Percentiles rank a stretch among this genome's conserved stretches.
These are phyloP conservation scores for Popillia japonica DNA, from an alignment of 1,140 invertebrate genomes.

Conservation along the genomic window DNA sequence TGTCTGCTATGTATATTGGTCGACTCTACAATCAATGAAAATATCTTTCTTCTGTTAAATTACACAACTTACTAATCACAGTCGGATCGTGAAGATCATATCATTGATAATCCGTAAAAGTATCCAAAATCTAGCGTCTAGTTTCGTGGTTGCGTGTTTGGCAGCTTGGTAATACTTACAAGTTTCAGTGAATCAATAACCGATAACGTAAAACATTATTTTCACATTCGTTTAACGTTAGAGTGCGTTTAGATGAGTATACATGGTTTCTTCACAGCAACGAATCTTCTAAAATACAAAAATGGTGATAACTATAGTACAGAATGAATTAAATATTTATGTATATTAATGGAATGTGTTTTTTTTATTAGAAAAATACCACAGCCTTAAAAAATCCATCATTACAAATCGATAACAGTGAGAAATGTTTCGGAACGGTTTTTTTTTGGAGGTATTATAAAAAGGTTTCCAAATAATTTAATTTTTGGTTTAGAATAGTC, in stretches of 20 bases:
- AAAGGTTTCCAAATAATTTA: too few relatives aligned
- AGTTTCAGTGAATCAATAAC: background rate
- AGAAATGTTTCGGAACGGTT: background rate
- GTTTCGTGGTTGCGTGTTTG: background rate
- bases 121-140: background rate
- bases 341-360: background rate
- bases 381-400: constrained; percentile 18
- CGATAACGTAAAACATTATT: background rate
- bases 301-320: background rate
- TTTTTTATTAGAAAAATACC: constrained; percentile 19
- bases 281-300: background rate
- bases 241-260: background rate
- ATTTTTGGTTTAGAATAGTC: too few relatives aligned
- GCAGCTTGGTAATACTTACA: background rate
- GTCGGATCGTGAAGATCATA: background rate
- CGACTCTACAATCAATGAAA: too few relatives aligned
- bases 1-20: too few relatives aligned
- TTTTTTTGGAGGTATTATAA: background rate
- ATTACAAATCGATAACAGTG: background rate
- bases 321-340: background rate
- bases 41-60: background rate
- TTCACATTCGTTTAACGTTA: background rate
- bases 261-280: background rate
- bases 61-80: background rate
- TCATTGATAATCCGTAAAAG: background rate